These are phyloP conservation scores for Sporophila hypoxantha DNA, from an alignment of 2,113 vertebrate genomes.

Conservation along the genomic window DNA sequence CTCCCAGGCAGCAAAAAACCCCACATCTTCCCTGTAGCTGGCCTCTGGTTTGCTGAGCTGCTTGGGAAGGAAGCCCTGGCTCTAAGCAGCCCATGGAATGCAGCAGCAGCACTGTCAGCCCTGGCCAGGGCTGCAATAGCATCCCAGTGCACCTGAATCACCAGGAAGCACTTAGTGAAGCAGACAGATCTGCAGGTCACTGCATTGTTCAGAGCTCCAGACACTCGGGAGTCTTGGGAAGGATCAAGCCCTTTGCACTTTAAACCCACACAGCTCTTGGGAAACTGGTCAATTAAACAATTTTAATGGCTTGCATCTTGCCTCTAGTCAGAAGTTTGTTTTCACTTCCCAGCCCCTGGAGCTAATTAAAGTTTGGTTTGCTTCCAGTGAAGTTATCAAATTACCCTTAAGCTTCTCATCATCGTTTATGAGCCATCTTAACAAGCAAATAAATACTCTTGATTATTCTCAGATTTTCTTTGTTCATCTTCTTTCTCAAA, in stretches of 20 bases:
- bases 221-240: neutral
- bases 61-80: accelerated
- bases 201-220: neutral
- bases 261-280: neutral
- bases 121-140: neutral
- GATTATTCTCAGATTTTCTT: neutral
- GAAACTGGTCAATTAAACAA: neutral
- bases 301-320: neutral
- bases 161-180: neutral
- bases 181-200: neutral
- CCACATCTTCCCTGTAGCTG: neutral
- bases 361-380: neutral
- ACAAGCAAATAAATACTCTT: neutral
- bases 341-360: neutral
- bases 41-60: neutral
- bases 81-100: neutral
- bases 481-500: neutral
- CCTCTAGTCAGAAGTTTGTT: neutral
- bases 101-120: neutral
- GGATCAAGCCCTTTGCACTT: neutral
- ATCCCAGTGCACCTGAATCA: neutral
- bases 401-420: neutral
- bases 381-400: neutral
- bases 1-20: neutral
- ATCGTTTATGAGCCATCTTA: neutral